These are phyloP conservation scores for Oryctes rhinoceros DNA, from an alignment of 1,140 invertebrate genomes.

Conservation along the genomic window DNA sequence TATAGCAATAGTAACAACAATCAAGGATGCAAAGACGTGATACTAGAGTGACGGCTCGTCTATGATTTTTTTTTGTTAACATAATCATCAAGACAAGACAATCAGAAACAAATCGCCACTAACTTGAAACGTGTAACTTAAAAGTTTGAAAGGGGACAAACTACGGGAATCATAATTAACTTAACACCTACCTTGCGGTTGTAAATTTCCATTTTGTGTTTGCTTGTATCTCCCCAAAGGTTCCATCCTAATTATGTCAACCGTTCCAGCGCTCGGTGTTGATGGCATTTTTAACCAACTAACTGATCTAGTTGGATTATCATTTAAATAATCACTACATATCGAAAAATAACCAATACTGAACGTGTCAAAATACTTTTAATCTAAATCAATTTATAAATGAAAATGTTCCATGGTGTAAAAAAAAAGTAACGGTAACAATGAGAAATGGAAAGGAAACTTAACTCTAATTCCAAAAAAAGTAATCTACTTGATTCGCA, in stretches of 20 bases:
- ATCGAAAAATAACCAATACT: not conserved
- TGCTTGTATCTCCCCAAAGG: constrained; percentile 58
- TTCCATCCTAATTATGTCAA: constrained; percentile 56
- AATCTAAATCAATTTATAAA: constrained; percentile 27
- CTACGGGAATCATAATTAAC: not conserved
- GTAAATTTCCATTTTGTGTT: constrained; percentile 57
- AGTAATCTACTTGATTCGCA: not conserved
- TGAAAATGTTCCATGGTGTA: not conserved
- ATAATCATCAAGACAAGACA: too few relatives aligned
- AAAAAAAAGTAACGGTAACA: not conserved
- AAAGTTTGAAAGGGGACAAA: constrained; percentile 6
- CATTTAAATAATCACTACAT: constrained; percentile 21
- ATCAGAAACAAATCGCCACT: too few relatives aligned
- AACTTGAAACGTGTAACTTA: too few relatives aligned
- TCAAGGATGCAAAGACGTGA: too few relatives aligned
- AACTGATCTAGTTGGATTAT: constrained; percentile 17
- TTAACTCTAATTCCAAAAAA: constrained; percentile 2
- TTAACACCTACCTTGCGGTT: constrained; percentile 53
- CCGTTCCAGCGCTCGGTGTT: constrained; percentile 25
- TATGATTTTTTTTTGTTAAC: too few relatives aligned
- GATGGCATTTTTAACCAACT: constrained; percentile 6
- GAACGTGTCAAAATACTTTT: not conserved
- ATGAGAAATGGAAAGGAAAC: not conserved
- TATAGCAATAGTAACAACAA: too few relatives aligned
- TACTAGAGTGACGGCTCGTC: too few relatives aligned